phyloP scores from a whole-genome alignment of 2,888 invertebrate genomes.

The Eristalis arbustorum region DNA sequence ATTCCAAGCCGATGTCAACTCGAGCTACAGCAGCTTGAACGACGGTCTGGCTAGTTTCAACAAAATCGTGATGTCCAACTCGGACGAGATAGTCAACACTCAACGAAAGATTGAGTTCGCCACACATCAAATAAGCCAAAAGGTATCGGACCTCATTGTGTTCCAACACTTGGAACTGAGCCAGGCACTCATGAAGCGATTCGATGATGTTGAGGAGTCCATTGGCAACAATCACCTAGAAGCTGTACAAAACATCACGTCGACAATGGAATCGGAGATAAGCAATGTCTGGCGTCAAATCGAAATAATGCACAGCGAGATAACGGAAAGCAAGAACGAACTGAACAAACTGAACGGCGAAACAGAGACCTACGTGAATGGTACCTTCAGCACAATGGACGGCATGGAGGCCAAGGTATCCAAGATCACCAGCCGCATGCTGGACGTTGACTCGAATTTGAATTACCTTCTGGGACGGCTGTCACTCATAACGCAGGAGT shows the following conservation, averaged over 20 bases:
- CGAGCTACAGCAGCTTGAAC: constrained; percentile 82
- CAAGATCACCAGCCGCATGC: constrained; percentile 88
- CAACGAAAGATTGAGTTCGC: constrained; percentile 92
- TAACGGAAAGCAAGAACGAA: constrained; percentile 87
- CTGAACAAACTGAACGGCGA: constrained; percentile 88
- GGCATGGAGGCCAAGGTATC: constrained; percentile 90
- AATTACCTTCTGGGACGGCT: constrained; percentile 90
- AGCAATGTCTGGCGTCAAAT: constrained; percentile 95
- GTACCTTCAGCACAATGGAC: constrained; percentile 88
- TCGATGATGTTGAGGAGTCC: constrained; percentile 86
- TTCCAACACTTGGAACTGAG: constrained; percentile 85
- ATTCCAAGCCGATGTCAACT: constrained; percentile 82
- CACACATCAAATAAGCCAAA: constrained; percentile 89
- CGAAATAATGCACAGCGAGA: constrained; percentile 92
- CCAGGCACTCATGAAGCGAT: constrained; percentile 84
- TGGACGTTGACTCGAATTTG: constrained; percentile 89
- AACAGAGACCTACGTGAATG: constrained; percentile 90
- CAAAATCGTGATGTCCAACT: constrained; percentile 89
- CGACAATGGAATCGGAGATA: constrained; percentile 89
- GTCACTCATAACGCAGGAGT: constrained; percentile 91
- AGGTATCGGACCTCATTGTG: constrained; percentile 86
- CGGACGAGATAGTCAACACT: constrained; percentile 91
- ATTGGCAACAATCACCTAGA: constrained; percentile 87
- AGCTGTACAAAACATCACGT: constrained; percentile 87
- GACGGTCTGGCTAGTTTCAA: constrained; percentile 84